Percentiles rank a stretch among this genome's conserved stretches.
Evolutionary conservation across 37 sponge, comb jelly and placozoan species (phyloP).

Genomic region (Geodia barretti): DNA sequence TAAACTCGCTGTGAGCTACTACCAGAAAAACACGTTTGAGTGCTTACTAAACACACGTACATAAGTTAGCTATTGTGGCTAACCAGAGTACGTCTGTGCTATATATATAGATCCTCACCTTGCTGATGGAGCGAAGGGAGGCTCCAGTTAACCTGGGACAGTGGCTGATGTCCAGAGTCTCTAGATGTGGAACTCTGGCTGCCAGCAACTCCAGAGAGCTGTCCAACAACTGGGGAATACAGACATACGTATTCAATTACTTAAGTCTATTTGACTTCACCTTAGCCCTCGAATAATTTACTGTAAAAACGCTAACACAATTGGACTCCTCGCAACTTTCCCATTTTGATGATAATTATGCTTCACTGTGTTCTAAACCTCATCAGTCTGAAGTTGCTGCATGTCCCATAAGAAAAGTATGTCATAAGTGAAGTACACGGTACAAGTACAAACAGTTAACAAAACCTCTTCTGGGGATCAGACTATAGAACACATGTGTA

Average conservation of each 20-base stretch:
- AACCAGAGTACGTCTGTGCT: background rate
- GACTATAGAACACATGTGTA: too few species aligned
- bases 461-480: too few species aligned
- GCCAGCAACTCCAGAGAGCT: conserved; percentile 1
- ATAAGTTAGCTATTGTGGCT: background rate
- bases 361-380: background rate
- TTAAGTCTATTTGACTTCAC: background rate
- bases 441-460: too few species aligned
- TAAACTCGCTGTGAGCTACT: too few species aligned
- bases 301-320: background rate
- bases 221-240: background rate
- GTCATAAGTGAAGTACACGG: background rate
- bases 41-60: background rate
- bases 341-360: background rate
- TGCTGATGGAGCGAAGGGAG: conserved; percentile 4
- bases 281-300: background rate
- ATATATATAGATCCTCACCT: conserved; percentile 13
- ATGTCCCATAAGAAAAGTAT: background rate
- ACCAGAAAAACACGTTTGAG: too few species aligned
- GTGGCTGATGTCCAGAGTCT: conserved; percentile 26
- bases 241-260: background rate
- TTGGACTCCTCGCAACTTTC: background rate
- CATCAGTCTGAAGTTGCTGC: background rate
- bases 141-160: conserved; percentile 33
- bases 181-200: background rate